Evolutionary conservation across 2,113 vertebrate species (phyloP).

Genomic region (Falcunculus frontatus): DNA sequence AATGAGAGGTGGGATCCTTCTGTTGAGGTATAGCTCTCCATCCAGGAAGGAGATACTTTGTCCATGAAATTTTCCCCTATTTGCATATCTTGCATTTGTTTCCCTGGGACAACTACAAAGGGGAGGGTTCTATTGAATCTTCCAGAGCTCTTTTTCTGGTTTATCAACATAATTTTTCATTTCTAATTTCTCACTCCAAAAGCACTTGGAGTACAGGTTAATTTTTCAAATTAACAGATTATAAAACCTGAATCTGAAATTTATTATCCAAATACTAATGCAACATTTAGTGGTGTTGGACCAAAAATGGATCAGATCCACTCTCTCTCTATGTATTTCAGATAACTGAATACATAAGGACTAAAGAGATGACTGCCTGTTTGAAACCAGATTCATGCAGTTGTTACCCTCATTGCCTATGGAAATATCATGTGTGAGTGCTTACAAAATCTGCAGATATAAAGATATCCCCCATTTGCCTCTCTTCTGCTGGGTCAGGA

Average conservation of each 20-base stretch:
- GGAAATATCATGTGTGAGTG: background rate
- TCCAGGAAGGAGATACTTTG: background rate
- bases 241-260: background rate
- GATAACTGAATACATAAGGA: background rate
- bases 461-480: background rate
- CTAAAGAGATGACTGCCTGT: background rate
- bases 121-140: background rate
- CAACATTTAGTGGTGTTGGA: background rate
- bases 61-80: background rate
- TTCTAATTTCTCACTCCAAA: background rate
- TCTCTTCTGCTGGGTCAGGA: background rate
- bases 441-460: background rate
- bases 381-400: background rate
- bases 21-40: background rate
- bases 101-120: background rate
- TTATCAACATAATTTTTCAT: background rate
- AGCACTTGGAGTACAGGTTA: background rate
- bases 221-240: background rate
- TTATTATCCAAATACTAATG: background rate
- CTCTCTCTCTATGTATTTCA: background rate
- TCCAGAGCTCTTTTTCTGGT: background rate
- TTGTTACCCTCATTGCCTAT: background rate
- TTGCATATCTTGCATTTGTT: background rate
- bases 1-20: background rate
- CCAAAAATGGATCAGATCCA: background rate